Evolutionary conservation across 2,113 vertebrate species (phyloP), one percentile per base, ranked within the genome.

Genomic region (Clarias magur): DNA sequence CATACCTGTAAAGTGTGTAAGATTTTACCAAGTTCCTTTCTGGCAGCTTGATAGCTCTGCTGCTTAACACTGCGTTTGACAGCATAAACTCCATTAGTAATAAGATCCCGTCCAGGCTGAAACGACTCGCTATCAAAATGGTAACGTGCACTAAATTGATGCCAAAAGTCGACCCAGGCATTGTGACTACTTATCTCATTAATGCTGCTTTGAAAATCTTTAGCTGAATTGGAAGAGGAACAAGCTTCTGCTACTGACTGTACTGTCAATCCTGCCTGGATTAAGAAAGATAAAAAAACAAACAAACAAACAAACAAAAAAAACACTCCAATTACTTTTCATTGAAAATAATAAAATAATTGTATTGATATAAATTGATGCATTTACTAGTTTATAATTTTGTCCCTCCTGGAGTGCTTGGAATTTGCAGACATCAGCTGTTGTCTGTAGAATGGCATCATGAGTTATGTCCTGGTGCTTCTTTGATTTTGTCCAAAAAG

Each of bases 1-100:
- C 27, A 30, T 63, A 88, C 78, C 88, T 88, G 88, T 56, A 88
- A 48, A 38, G 88, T 88, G 27, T 88, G 87, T n/a, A 88, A 38
- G n/a, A 88, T 1, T 54, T 85, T n/a, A 13, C 86, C 86, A 48
- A 88, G 82, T 5, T 11, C 42, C 6, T 60, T 1, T 80, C 73
- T 57, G 11, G 83, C 83, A 16, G 83, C 5, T 34, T 81, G n/a
- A 80, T 72, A 88, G 8, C 59, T 63, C 56, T 85, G 17, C 23
- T 80, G 4, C 21, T 60, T 57, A 2, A 80, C 7, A 48, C 42
- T 27, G 8, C 2, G 9, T 48, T 70, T 80, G 17, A 84, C 83
- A 25, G 11, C 10, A 3, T 25, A 30, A 21, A 88, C 38, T 62
- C 82, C 73, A 0, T 27, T 10, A 38, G 34, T 60, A 56, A 88